Evolutionary conservation across 2,797 vertebrate species (phyloP).

Genomic region (Prionace glauca): DNA sequence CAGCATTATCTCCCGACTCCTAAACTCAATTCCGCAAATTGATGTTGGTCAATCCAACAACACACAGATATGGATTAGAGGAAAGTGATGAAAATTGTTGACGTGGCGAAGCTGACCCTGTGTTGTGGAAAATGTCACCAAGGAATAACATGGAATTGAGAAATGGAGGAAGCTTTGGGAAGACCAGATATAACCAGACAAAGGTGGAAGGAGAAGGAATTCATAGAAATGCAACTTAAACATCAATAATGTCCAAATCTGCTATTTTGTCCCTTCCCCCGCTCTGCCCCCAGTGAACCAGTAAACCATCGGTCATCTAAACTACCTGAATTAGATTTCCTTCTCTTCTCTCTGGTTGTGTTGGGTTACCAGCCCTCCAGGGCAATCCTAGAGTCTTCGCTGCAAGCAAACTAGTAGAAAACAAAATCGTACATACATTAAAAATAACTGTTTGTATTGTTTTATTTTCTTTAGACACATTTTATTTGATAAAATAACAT

Average conservation of each 20-base stretch:
- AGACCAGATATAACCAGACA: not conserved
- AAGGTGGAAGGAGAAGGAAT: not conserved
- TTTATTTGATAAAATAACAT: not conserved
- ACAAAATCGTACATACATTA: not conserved
- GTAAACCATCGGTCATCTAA: not conserved
- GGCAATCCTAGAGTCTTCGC: not conserved
- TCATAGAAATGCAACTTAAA: not conserved
- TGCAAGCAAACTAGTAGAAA: not conserved
- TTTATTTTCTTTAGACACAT: not conserved
- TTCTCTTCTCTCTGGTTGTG: not conserved
- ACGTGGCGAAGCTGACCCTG: not conserved
- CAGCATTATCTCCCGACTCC: no score
- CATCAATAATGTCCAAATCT: not conserved
- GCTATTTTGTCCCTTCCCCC: not conserved
- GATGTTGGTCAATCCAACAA: no score
- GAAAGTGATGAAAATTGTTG: no score
- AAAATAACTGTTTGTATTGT: not conserved
- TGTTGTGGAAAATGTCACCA: not conserved
- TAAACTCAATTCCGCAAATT: no score
- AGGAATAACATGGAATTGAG: not conserved
- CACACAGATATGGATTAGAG: no score
- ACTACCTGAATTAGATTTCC: not conserved
- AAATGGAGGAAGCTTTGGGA: not conserved
- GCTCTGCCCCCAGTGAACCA: not conserved
- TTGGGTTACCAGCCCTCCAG: not conserved